A percentile compares a stretch with the other conserved stretches of the same genome.
These are phyloP conservation scores for Himalopsyche japonica DNA, from an alignment of 2,888 invertebrate genomes.

Conservation along the genomic window DNA sequence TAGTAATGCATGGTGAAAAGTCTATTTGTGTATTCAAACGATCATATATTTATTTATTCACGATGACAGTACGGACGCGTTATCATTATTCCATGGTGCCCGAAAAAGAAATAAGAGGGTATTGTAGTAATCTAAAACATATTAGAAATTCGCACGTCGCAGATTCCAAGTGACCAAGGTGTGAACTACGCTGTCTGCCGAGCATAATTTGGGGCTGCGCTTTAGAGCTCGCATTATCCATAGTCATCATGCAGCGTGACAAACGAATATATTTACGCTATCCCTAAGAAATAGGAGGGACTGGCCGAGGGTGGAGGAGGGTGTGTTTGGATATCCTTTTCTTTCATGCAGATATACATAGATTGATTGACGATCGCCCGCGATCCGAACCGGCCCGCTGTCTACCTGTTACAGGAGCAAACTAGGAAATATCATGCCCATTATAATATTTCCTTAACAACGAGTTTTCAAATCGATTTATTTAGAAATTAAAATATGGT, in stretches of 20 bases:
- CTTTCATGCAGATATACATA: constrained; percentile 31
- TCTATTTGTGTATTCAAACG: no score
- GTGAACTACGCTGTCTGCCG: constrained; percentile 11
- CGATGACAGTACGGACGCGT: no score
- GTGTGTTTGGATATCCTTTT: constrained; percentile 24
- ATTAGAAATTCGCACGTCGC: not conserved
- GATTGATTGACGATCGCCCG: constrained; percentile 29
- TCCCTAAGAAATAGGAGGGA: constrained; percentile 3
- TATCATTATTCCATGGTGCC: no score
- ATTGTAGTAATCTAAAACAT: no score
- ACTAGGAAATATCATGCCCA: not conserved
- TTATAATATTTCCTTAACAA: no score
- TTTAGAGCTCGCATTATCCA: constrained; percentile 10
- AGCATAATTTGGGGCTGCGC: constrained; percentile 23
- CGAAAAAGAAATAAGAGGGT: no score
- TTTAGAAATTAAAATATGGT: no score
- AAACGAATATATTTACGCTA: constrained; percentile 19
- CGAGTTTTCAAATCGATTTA: no score
- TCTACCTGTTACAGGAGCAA: constrained; percentile 1
- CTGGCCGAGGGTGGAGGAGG: not conserved
- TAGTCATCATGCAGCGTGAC: constrained; percentile 27
- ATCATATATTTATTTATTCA: no score
- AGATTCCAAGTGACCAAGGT: not conserved
- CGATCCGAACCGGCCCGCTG: constrained; percentile 8
- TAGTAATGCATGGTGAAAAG: not conserved